phyloP scores from a whole-genome alignment of 2,113 vertebrate species.

The Manacus vitellinus region DNA sequence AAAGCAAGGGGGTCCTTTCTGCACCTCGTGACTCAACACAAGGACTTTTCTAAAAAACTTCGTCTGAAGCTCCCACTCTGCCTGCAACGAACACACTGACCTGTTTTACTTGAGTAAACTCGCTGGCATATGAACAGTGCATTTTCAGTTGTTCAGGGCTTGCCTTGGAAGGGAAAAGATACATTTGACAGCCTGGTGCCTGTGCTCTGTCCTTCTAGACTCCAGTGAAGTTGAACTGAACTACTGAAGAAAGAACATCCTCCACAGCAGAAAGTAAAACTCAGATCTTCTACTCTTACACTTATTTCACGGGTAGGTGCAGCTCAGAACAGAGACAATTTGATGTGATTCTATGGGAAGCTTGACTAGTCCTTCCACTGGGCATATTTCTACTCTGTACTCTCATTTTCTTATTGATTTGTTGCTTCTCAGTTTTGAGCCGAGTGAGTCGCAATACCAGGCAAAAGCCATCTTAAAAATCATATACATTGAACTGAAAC shows the following conservation, averaged over 20 bases:
- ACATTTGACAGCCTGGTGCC: background rate
- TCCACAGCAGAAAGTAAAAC: background rate
- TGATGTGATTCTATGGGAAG: background rate
- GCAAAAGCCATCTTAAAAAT: background rate
- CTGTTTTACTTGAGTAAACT: background rate
- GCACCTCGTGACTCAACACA: background rate
- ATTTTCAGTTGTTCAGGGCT: background rate
- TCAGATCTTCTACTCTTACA: background rate
- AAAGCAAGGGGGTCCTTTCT: background rate
- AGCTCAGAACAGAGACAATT: background rate
- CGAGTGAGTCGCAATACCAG: background rate
- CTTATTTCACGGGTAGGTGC: background rate
- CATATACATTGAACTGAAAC: background rate
- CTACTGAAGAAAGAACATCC: background rate
- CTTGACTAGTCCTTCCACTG: background rate
- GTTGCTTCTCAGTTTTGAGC: background rate
- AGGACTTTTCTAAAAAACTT: background rate
- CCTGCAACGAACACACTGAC: accelerated
- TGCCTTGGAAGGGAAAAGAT: background rate
- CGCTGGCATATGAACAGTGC: accelerated
- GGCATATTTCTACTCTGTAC: background rate
- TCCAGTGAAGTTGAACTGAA: background rate
- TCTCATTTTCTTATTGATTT: background rate
- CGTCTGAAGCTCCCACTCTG: background rate
- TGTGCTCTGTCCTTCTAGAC: background rate